phyloP scores from a whole-genome alignment of 2,797 vertebrate genomes.

The Steatocranus sp. region DNA sequence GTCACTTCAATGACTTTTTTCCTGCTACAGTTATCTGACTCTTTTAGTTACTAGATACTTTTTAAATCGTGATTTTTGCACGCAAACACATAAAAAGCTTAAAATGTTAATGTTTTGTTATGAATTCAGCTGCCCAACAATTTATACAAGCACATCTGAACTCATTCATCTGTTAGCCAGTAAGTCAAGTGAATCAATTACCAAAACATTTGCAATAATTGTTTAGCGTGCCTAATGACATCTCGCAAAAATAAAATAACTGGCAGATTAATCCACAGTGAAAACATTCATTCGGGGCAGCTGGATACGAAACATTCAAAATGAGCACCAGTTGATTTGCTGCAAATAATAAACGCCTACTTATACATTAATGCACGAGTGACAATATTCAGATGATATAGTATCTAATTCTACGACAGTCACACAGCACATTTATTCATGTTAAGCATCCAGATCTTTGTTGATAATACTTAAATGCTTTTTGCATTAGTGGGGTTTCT shows the following conservation, averaged over 20 bases:
- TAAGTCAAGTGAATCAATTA: neutral
- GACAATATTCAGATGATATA: neutral
- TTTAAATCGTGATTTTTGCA: neutral
- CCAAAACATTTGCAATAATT: neutral
- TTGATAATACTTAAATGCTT: neutral
- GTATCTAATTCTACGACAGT: neutral
- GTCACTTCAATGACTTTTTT: neutral
- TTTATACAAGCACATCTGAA: neutral
- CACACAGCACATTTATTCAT: neutral
- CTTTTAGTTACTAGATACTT: neutral
- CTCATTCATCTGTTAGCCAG: neutral
- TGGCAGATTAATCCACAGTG: neutral
- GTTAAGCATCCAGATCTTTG: neutral
- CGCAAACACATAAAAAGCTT: neutral
- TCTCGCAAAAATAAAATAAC: neutral
- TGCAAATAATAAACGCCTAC: neutral
- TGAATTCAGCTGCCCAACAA: neutral
- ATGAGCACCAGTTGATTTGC: neutral
- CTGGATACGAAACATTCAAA: neutral
- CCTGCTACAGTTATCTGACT: neutral
- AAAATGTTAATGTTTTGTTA: neutral
- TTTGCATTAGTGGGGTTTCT: neutral
- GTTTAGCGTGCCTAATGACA: neutral
- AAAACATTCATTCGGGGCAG: neutral
- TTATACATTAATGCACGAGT: neutral